Conservation (phyloP, 2,888 invertebrate genomes). For the Piscicola geometra region DNA sequence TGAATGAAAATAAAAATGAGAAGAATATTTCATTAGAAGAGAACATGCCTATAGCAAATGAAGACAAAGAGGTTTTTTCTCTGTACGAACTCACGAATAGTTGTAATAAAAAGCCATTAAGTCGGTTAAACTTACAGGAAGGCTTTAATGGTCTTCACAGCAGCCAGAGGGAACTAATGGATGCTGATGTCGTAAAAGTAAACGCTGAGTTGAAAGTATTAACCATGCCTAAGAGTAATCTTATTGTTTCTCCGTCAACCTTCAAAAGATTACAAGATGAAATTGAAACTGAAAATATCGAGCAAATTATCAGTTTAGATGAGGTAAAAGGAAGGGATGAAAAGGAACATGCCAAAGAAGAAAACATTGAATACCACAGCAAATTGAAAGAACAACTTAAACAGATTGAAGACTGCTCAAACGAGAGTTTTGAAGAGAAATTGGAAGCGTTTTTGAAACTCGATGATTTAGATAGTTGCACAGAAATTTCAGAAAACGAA, state of each 20-base stretch:
- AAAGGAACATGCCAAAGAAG: neutral
- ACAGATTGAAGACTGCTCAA: slow-evolving; percentile 9
- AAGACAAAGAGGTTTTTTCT: too few species aligned
- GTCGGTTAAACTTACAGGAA: neutral
- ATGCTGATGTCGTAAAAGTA: neutral
- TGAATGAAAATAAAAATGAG: too few species aligned
- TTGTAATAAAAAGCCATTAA: neutral
- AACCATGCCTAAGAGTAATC: neutral
- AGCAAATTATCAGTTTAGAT: neutral
- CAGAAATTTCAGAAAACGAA: neutral
- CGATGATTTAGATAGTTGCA: slow-evolving; percentile 8
- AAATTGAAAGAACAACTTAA: neutral
- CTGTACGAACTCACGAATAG: neutral
- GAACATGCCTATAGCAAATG: too few species aligned
- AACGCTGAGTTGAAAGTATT: neutral
- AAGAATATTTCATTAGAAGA: too few species aligned
- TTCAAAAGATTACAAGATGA: neutral
- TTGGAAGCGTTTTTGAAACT: slow-evolving; percentile 1
- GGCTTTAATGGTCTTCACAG: neutral
- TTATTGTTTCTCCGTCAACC: neutral
- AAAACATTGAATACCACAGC: neutral
- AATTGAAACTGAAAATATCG: neutral
- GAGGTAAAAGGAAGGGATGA: neutral
- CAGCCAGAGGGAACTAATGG: neutral
- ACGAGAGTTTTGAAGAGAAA: slow-evolving; percentile 9